Conservation (phyloP, 2,113 vertebrate species). For the Poecilia latipinna region DNA sequence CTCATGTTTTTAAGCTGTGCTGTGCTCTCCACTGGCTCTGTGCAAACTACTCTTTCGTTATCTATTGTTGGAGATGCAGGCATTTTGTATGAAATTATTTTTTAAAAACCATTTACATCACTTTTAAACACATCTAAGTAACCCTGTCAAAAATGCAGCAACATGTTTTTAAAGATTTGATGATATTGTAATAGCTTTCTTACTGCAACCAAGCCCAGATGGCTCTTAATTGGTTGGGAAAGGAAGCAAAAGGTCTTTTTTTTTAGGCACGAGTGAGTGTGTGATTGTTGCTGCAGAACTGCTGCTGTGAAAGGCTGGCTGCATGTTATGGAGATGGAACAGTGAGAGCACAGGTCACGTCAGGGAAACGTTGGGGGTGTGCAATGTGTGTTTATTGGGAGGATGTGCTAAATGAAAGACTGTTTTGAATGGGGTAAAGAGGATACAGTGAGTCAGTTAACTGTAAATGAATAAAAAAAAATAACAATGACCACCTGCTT, state of each 20-base stretch:
- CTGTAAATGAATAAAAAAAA: not conserved
- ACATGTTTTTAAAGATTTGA: slow-evolving; percentile 42
- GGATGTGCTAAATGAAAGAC: slow-evolving; percentile 67
- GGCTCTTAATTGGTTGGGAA: slow-evolving; percentile 96
- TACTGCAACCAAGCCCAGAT: slow-evolving; percentile 86
- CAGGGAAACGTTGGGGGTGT: slow-evolving; percentile 54
- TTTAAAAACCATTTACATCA: not conserved
- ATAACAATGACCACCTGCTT: too few relatives aligned
- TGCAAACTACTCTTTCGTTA: slow-evolving; percentile 8
- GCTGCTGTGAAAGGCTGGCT: slow-evolving; percentile 91
- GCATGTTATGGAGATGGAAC: slow-evolving; percentile 87
- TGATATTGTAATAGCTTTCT: slow-evolving; percentile 57
- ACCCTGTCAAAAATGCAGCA: slow-evolving; percentile 38
- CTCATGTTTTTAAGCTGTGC: slow-evolving; percentile 61
- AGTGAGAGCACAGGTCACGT: slow-evolving; percentile 87
- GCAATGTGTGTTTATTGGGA: slow-evolving; percentile 56
- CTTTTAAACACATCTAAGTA: slow-evolving; percentile 15
- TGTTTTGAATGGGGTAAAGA: slow-evolving; percentile 74
- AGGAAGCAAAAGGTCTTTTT: slow-evolving; percentile 90
- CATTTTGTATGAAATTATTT: not conserved
- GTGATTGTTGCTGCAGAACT: slow-evolving; percentile 94
- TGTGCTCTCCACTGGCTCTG: slow-evolving; percentile 32
- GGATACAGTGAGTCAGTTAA: slow-evolving; percentile 54
- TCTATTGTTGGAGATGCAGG: not conserved
- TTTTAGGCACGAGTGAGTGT: slow-evolving; percentile 94